Base-by-base conservation (phyloP, 2,888 invertebrate genomes). In the Loripinus fragilis region DNA sequence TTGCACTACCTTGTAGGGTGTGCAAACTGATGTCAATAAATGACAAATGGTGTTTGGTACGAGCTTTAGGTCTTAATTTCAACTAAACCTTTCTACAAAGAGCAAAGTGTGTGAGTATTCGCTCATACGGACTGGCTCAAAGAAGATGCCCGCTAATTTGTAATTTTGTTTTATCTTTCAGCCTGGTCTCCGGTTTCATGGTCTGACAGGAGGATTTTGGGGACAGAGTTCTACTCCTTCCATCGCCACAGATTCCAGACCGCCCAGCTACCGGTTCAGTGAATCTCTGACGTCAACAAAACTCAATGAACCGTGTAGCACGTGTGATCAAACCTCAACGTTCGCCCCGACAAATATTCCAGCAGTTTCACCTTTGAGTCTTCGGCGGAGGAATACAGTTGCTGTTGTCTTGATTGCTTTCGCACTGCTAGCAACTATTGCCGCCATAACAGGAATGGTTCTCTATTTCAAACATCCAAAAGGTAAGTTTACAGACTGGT, bases 381-480 rank as follows among this genome's bases (percentile, higher is more conserved):
- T 85, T 8, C 74, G 83, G 12, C 77, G 82, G 28, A 35, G 86
- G 30, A 86, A 86, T 52, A 84, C 85, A 1, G 64, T 86, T n/a
- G 80, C 85, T 0, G 80, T 87, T 15, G 77, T 87, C 15, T 30
- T 87, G 3, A 82, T 86, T 23, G 83, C 84, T 17, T 74, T 86
- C 12, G 87, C 76, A 30, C 70, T 87, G 7, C 30, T 87, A n/a
- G 87, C 87, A 0, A 80, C 85, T 2, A 76, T 85, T 2, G 86
- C 85, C 5, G 80, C 86, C 1, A 78, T 81, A 12, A 73, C 85
- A 1, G 87, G 87, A 23, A 78, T 85, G 2, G 71, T 83, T 0
- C 68, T 87, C 2, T 86, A 83, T 52, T 82, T 85, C 60, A 76
- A 81, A 12, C 78, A 85, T 35, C 85, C 84, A 42, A 81, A 78